Conservation (phyloP, 2,888 invertebrate genomes). For the Abscondita cerata region DNA sequence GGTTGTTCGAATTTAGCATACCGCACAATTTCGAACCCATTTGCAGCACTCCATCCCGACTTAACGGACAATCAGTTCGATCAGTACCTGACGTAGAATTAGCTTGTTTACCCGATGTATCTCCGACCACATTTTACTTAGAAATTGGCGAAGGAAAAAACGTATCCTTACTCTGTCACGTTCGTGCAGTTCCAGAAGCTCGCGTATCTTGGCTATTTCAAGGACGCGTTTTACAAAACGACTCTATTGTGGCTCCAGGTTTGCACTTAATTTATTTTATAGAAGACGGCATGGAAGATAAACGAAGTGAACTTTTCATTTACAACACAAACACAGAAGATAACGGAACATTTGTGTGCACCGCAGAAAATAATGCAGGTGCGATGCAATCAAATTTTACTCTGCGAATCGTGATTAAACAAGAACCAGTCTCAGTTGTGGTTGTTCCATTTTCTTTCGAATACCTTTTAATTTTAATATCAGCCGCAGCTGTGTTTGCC, state of each 20-base stretch:
- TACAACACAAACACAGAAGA: conserved; percentile 79
- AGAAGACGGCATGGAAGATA: conserved; percentile 76
- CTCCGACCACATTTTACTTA: conserved; percentile 75
- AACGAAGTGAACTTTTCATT: conserved; percentile 80
- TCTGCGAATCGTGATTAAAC: conserved; percentile 75
- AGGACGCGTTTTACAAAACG: conserved; percentile 80
- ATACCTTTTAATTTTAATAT: conserved; percentile 73
- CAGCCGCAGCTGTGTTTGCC: conserved; percentile 70
- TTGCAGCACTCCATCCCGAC: conserved; percentile 74
- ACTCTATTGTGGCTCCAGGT: conserved; percentile 71
- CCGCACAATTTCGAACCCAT: conserved; percentile 81
- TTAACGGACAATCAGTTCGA: conserved; percentile 72
- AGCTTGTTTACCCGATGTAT: conserved; percentile 82
- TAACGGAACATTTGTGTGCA: conserved; percentile 86
- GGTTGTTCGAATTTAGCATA: conserved; percentile 79
- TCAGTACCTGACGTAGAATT: conserved; percentile 73
- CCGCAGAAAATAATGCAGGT: conserved; percentile 87
- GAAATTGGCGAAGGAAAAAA: conserved; percentile 84
- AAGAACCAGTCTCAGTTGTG: conserved; percentile 63
- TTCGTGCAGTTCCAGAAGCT: conserved; percentile 82
- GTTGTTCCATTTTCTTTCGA: conserved; percentile 67
- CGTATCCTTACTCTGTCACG: conserved; percentile 80
- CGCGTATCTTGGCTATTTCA: conserved; percentile 85
- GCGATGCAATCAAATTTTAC: conserved; percentile 81
- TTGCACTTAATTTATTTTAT: conserved; percentile 74